Evolutionary conservation across 2,113 vertebrate species (phyloP), one percentile per base, ranked within the genome.

Genomic region (Engraulis encrasicolus): DNA sequence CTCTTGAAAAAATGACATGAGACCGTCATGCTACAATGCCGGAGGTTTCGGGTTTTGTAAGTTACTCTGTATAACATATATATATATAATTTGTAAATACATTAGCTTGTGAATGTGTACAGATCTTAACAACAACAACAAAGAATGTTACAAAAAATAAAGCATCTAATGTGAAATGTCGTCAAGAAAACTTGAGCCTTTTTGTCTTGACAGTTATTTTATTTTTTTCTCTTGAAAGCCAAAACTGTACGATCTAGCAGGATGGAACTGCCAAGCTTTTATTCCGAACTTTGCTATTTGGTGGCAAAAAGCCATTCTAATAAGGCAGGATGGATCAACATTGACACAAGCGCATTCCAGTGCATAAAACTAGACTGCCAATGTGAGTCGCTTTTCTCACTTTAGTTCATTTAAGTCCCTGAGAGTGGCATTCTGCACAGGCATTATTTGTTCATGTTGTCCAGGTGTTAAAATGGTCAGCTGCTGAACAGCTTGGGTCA

Each of bases 41-140:
- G 12, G 66, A 34, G 40, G 40, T 45, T 3, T 45, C 9, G 40
- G 40, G 3, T 45, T 45, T 45, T 90, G 85, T 87, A 78, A 83
- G 87, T 88, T 78, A 85, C 79, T 52, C n/a, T 83, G 48, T 87
- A 87, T 88, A 86, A 89, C 91, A 90, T 85, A 34, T 78, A 17
- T 85, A 89, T 91, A 90, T 85, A 34, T 78, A 17, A 9, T 82
- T 78, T 89, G 86, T 88, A 83, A 61, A 83, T 88, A 89, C 71
- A 85, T 83, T 78, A 82, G 84, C 82, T 86, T 85, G 85, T 84
- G 74, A 85, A 83, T 85, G 83, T 84, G 50, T 88, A 86, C 61
- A 85, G 34, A 74, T 31, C 27, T 74, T 34, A 17, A 74, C 66
- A 74, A 15, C 31, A 17, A 74, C 66, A 74, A 15, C 31, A 74